phyloP scores from a whole-genome alignment of 2,888 invertebrate genomes.

The Lepidochitona cinerea region DNA sequence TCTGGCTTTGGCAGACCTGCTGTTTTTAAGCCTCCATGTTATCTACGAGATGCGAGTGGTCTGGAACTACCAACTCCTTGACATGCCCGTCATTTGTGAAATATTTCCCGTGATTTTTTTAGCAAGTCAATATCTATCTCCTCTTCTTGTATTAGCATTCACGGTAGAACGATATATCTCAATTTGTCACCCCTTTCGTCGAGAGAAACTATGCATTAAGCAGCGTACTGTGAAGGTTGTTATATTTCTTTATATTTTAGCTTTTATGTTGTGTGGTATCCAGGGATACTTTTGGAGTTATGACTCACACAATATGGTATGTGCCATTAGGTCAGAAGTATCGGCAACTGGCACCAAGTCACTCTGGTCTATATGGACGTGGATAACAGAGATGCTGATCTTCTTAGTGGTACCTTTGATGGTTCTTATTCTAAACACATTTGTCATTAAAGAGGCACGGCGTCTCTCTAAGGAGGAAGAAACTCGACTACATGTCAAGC shows the following conservation, averaged over 20 bases:
- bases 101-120: slow-evolving; percentile 42
- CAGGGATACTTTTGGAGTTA: slow-evolving; percentile 52
- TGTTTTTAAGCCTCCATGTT: slow-evolving; percentile 43
- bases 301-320: slow-evolving; percentile 14
- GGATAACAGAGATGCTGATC: slow-evolving; percentile 46
- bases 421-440: slow-evolving; percentile 47
- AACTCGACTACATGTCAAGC: not conserved
- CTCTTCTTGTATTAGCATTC: slow-evolving; percentile 52
- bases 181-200: slow-evolving; percentile 49
- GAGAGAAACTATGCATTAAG: slow-evolving; percentile 40
- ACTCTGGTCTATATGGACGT: slow-evolving; percentile 45
- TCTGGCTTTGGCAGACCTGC: slow-evolving; percentile 45
- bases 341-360: slow-evolving; percentile 9
- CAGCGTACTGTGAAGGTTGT: slow-evolving; percentile 36
- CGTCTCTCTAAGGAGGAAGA: slow-evolving; percentile 7
- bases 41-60: slow-evolving; percentile 39
- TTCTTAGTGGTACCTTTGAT: slow-evolving; percentile 46
- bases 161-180: slow-evolving; percentile 54
- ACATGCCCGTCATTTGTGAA: slow-evolving; percentile 43
- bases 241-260: slow-evolving; percentile 24
- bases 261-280: slow-evolving; percentile 31
- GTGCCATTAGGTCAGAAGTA: slow-evolving; percentile 21
- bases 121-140: slow-evolving; percentile 46
- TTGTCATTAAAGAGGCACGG: slow-evolving; percentile 43
- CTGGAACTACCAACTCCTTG: slow-evolving; percentile 37